Evolutionary conservation across 2,888 invertebrate genomes (phyloP), one percentile per base, ranked within the genome.

Genomic region (Pyrrhia umbra): DNA sequence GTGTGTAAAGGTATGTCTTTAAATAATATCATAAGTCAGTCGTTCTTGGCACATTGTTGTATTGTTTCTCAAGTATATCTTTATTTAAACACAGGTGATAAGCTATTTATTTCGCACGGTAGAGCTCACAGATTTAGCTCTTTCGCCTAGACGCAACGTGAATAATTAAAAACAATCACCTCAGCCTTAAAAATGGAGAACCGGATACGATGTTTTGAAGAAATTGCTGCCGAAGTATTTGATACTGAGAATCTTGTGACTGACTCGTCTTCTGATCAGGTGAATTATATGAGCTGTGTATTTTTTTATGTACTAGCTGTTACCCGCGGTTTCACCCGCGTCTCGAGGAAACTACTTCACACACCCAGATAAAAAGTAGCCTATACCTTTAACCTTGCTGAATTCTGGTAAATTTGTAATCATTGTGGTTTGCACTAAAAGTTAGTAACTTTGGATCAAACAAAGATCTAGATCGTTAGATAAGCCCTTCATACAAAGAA

Each of bases 231-330:
- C 39, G 92, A 95, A 78, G 90, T 89, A 71, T 96, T 95, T 82
- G 92, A 97, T 81, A 95, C 96, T 79, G 97, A 97, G 88, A 95
- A 95, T 67, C 83, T 95, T 52, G 88, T 84, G 16, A 92, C 93
- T 1, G 90, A 90, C 77, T 88, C 93, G 43, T 90, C 92, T 42
- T 86, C 89, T 66, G 94, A 94, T 45, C 94, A 94, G 90, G 94
- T 94, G 87, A 71, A 57, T 57, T 16, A n/a, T 23, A 18, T 6
- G 8, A 42, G 34, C 21, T 5, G 20, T 16, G 3, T n/a, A 15
- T 13, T 20, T 16, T 43, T n/a, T n/a, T n/a, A n/a, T n/a, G n/a
- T n/a, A n/a, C n/a, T n/a, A n/a, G n/a, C n/a, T n/a, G n/a, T n/a
- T n/a, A n/a, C n/a, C n/a, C n/a, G n/a, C n/a, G n/a, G n/a, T n/a